These are phyloP conservation scores for Hippocampus zosterae DNA, from an alignment of 2,113 vertebrate species.

Conservation along the genomic window DNA sequence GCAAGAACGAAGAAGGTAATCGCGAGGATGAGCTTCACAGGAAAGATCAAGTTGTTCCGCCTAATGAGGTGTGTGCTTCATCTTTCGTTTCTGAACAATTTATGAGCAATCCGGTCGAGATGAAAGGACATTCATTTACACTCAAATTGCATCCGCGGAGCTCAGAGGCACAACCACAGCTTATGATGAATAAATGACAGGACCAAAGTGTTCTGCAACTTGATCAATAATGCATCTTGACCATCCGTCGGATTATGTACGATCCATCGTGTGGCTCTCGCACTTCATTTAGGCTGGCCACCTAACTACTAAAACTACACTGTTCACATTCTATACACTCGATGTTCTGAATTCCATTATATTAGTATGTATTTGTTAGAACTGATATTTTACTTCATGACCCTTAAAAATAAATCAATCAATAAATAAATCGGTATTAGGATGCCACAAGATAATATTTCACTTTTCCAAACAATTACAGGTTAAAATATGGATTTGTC, in stretches of 20 bases:
- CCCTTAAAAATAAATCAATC: no score
- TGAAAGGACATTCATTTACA: constrained; percentile 11
- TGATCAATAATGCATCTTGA: constrained; percentile 9
- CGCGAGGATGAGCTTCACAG: neutral
- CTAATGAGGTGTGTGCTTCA: constrained; percentile 3
- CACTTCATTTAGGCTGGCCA: neutral
- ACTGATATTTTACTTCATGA: no score
- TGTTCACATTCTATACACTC: neutral
- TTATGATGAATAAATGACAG: constrained; percentile 10
- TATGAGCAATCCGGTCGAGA: constrained; percentile 7
- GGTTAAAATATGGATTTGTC: neutral
- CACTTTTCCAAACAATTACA: neutral
- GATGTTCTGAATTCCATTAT: no score
- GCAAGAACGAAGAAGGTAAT: neutral
- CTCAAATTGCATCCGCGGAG: constrained; percentile 1
- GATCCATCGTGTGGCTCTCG: neutral
- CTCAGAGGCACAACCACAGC: neutral
- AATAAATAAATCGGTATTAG: no score
- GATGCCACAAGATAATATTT: neutral
- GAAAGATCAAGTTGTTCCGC: constrained; percentile 2
- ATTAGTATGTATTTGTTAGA: no score
- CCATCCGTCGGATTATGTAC: neutral
- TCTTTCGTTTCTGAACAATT: constrained; percentile 6
- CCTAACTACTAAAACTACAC: neutral
- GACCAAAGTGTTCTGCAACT: neutral